A percentile compares a stretch with the other conserved stretches of the same genome.
phyloP scores from a whole-genome alignment of 53 echinoderm and acorn worm genomes.

The Paelopatides confundens region DNA sequence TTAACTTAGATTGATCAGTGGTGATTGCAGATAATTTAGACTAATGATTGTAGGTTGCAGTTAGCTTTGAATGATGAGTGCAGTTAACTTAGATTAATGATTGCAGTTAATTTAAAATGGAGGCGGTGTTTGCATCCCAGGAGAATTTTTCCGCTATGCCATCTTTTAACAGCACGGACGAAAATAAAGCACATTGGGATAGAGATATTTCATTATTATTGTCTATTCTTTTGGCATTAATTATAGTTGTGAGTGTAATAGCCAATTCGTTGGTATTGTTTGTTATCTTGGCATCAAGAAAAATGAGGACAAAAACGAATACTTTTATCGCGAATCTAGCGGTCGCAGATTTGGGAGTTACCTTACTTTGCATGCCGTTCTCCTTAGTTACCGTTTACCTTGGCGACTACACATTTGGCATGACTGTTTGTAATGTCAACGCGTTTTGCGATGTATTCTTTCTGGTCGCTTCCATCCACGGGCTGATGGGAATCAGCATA shows the following conservation, averaged over 20 bases:
- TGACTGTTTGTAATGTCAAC: conserved; percentile 72
- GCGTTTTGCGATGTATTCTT: conserved; percentile 87
- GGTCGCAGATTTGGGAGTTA: conserved; percentile 86
- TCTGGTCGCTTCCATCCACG: conserved; percentile 87
- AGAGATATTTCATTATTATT: conserved; percentile 44
- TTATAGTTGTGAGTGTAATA: conserved; percentile 73
- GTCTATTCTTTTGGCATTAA: conserved; percentile 53
- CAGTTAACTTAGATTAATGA: too few species aligned
- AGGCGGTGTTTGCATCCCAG: too few species aligned
- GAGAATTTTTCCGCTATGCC: too few species aligned
- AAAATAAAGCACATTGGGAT: not conserved
- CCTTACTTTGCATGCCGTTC: conserved; percentile 90
- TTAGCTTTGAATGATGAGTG: too few species aligned
- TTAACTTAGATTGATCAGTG: too few species aligned
- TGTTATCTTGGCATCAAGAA: conserved; percentile 65
- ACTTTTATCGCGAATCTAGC: conserved; percentile 90
- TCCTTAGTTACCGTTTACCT: conserved; percentile 73
- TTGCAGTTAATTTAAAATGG: too few species aligned
- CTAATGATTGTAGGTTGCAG: too few species aligned
- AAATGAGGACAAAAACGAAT: conserved; percentile 91
- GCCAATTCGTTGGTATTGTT: conserved; percentile 84
- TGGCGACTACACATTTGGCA: conserved; percentile 77
- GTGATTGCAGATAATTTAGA: too few species aligned
- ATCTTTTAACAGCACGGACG: not conserved
- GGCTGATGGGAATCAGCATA: conserved; percentile 89